phyloP scores from a whole-genome alignment of 2,888 invertebrate genomes.

The Mimas tiliae region DNA sequence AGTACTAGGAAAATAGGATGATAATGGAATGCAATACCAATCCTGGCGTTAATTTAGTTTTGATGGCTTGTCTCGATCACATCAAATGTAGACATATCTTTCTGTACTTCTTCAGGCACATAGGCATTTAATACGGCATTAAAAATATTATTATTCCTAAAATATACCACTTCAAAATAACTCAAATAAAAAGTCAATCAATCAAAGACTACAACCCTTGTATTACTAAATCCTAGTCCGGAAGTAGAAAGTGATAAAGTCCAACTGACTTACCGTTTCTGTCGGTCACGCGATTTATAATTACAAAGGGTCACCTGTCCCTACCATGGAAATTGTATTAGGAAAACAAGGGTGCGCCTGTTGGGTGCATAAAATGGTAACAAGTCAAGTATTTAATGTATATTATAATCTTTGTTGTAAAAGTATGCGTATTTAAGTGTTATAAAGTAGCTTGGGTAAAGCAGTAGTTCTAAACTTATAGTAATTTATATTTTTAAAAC shows the following conservation, averaged over 20 bases:
- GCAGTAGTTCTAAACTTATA: too few species aligned
- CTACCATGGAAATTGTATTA: slow-evolving; percentile 56
- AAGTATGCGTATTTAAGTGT: neutral
- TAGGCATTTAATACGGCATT: too few species aligned
- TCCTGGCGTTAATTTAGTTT: too few species aligned
- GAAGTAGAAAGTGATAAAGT: slow-evolving; percentile 82
- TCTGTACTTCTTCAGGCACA: too few species aligned
- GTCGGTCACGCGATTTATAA: slow-evolving; percentile 66
- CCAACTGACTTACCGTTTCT: slow-evolving; percentile 75
- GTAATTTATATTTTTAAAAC: too few species aligned
- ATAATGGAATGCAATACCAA: too few species aligned
- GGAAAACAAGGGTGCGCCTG: slow-evolving; percentile 42
- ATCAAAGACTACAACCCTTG: slow-evolving; percentile 32
- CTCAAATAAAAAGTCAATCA: slow-evolving; percentile 25
- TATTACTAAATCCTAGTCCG: slow-evolving; percentile 59
- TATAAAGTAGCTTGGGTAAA: neutral
- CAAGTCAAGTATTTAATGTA: slow-evolving; percentile 1
- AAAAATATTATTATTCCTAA: too few species aligned
- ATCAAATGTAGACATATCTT: too few species aligned
- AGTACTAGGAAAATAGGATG: too few species aligned
- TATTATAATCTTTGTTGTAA: slow-evolving; percentile 4
- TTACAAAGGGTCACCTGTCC: slow-evolving; percentile 58
- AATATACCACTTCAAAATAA: too few species aligned
- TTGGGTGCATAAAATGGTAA: neutral
- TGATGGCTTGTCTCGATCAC: too few species aligned